A percentile compares a stretch with the other conserved stretches of the same genome.
Evolutionary conservation across 92 coral and sea anemone genomes (phyloP).

Genomic region (Zoanthus gigantus): DNA sequence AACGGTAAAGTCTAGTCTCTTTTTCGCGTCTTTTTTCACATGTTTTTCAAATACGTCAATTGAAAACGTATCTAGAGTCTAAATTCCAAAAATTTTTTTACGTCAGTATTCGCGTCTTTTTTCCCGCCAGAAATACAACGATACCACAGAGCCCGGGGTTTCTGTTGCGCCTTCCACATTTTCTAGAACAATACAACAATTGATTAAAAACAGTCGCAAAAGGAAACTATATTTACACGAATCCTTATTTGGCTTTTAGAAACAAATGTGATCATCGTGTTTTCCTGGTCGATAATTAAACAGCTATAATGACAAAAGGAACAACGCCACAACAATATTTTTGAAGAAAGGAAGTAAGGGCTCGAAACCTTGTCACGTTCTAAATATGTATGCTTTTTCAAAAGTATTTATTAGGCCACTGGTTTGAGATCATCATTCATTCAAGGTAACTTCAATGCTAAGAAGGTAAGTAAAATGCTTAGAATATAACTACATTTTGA

Average conservation of each 20-base stretch:
- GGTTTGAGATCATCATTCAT: background rate
- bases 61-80: background rate
- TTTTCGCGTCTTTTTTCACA: background rate
- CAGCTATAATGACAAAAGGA: background rate
- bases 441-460: background rate
- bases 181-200: background rate
- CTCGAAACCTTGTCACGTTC: slow-evolving; percentile 2
- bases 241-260: background rate
- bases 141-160: background rate
- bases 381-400: background rate
- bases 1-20: no score
- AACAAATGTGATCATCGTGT: background rate
- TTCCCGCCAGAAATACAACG: background rate
- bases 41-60: background rate
- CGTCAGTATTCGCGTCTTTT: background rate
- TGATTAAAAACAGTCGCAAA: background rate
- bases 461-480: background rate
- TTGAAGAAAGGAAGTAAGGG: background rate
- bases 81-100: background rate
- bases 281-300: background rate
- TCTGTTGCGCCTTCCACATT: background rate
- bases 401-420: background rate
- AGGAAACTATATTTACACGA: background rate
- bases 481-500: background rate
- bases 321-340: background rate